Evolutionary conservation across 1,140 invertebrate genomes (phyloP).

Genomic region (Megalopta genalis): DNA sequence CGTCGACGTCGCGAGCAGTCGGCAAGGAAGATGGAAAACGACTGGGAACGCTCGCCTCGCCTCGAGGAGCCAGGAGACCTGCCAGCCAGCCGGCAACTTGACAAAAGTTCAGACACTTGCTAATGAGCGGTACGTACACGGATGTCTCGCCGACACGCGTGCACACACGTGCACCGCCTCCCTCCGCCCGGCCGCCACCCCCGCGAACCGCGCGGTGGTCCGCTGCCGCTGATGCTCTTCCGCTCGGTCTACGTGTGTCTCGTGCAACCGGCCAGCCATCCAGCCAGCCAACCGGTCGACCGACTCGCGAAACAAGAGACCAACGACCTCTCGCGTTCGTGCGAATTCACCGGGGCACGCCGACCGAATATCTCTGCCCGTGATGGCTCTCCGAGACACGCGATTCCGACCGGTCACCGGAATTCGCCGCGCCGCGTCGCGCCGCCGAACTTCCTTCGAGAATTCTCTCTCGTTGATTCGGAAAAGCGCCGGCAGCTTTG

Average conservation of each 20-base stretch:
- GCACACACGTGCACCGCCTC: conserved; percentile 30
- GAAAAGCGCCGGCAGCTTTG: no score
- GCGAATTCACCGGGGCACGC: not conserved
- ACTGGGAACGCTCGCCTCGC: conserved; percentile 13
- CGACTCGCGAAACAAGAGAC: conserved; percentile 56
- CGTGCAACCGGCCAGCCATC: conserved; percentile 37
- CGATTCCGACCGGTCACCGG: not conserved
- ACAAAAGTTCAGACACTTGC: conserved; percentile 71
- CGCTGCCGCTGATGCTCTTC: conserved; percentile 50
- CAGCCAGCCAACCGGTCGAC: conserved; percentile 35
- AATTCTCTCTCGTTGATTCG: no score
- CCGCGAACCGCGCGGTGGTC: conserved; percentile 30
- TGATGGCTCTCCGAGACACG: not conserved
- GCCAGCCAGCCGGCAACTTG: conserved; percentile 56
- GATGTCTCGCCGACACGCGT: conserved; percentile 40
- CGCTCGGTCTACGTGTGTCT: conserved; percentile 59
- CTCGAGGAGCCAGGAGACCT: conserved; percentile 14
- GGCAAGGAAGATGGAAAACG: conserved; percentile 38
- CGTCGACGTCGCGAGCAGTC: conserved; percentile 39
- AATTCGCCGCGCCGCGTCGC: no score
- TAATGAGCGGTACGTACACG: conserved; percentile 71
- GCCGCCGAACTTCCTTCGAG: no score
- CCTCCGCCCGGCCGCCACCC: conserved; percentile 1
- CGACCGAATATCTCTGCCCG: not conserved
- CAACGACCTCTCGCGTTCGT: conserved; percentile 25